phyloP scores from a whole-genome alignment of 30 jellyfish, hydroid and myxozoan genomes.

The Hydractinia symbiolongicarpus region DNA sequence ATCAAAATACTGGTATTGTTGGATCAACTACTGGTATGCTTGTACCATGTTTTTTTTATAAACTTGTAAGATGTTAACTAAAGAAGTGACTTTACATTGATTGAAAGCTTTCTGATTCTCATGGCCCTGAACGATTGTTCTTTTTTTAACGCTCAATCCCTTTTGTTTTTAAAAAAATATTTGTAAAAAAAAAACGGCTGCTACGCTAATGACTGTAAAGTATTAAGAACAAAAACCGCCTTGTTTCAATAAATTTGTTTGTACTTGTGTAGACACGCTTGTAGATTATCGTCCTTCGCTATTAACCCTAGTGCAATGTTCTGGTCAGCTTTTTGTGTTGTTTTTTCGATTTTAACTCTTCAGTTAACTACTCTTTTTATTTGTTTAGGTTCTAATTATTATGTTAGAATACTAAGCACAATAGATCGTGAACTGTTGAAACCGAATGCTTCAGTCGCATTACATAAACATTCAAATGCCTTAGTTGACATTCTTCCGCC shows the following conservation, averaged over 20 bases:
- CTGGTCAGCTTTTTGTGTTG: too few species aligned
- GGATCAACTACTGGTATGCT: slow-evolving; percentile 89
- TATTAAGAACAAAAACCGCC: too few species aligned
- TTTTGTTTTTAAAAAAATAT: too few species aligned
- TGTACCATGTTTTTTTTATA: too few species aligned
- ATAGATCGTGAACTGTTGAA: slow-evolving; percentile 81
- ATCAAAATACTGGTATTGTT: slow-evolving; percentile 90
- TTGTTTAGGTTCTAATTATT: slow-evolving; percentile 71
- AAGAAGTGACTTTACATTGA: not conserved
- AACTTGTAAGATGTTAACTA: not conserved
- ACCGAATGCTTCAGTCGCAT: slow-evolving; percentile 98
- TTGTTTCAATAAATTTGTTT: too few species aligned
- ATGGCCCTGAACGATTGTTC: not conserved
- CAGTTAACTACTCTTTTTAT: not conserved
- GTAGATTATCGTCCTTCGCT: too few species aligned
- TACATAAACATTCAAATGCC: slow-evolving; percentile 94
- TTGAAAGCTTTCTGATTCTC: not conserved
- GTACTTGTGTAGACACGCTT: too few species aligned
- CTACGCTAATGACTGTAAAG: too few species aligned
- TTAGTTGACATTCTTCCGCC: slow-evolving; percentile 94
- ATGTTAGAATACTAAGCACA: slow-evolving; percentile 87
- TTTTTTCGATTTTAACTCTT: too few species aligned
- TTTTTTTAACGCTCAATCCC: too few species aligned
- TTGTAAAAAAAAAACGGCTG: too few species aligned
- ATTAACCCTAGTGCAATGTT: too few species aligned